Percentiles rank a stretch among this genome's conserved stretches.
phyloP scores from a whole-genome alignment of 2,888 invertebrate species.

The Harmothoe impar region DNA sequence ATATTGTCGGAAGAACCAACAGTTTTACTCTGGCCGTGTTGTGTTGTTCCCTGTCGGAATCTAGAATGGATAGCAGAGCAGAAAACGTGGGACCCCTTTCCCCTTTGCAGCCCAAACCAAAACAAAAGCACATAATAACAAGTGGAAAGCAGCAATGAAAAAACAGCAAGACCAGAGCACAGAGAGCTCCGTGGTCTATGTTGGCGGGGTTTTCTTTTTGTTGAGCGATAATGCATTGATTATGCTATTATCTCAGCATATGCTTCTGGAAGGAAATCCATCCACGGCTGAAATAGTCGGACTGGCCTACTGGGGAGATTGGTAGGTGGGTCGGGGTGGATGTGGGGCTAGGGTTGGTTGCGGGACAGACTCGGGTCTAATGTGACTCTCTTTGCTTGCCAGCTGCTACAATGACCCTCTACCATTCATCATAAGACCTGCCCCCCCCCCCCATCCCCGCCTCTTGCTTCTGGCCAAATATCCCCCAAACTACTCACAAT shows the following conservation, averaged over 20 bases:
- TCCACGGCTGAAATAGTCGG: background rate
- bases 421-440: background rate
- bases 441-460: no score
- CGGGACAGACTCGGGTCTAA: background rate
- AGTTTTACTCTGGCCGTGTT: background rate
- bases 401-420: background rate
- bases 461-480: no score
- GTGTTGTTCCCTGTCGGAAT: background rate
- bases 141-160: background rate
- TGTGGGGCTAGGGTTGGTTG: background rate
- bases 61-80: background rate
- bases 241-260: conserved; percentile 14
- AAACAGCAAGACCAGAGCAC: background rate
- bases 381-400: background rate
- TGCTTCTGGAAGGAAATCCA: background rate
- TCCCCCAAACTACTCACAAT: no score
- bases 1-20: conserved; percentile 23
- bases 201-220: background rate
- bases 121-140: background rate
- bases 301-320: background rate
- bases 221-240: conserved; percentile 9
- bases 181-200: no score
- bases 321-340: no score
- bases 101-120: background rate
- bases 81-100: background rate